Evolutionary conservation across 2,888 invertebrate species (phyloP), one percentile per base, ranked within the genome.

Genomic region (Lacanobia wlatinum): DNA sequence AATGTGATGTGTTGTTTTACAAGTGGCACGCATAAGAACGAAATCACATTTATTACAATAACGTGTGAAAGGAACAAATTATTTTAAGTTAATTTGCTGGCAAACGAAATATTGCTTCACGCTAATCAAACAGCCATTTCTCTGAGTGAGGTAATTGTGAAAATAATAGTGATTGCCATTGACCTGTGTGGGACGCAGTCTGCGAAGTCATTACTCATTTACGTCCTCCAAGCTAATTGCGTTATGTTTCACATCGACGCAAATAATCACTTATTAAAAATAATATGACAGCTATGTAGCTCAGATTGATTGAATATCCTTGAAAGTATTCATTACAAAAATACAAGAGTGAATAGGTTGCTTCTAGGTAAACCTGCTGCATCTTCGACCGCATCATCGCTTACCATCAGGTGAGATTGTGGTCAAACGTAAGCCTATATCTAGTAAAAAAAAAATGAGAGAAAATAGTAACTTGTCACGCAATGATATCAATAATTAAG

Each of bases 51-150:
- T 78, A 72, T 75, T 71, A 71, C 68, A 70, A 64, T 60, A 68
- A 81, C 64, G 67, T 61, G 59, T 76, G 64, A 75, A 82, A 69
- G 66, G 73, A 82, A 72, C 72, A 80, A 78, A 80, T 78, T 72
- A 82, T 76, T 78, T 80, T 40, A 79, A 83, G 75, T 79, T 75
- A 72, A 81, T 80, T 76, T 78, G 63, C 68, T 64, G 64, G 82
- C 66, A 83, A 83, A 82, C 83, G 74, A 80, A 86, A 87, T 83
- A 83, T 84, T 82, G 84, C 82, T 90, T 88, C 88, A 89, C 86
- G 88, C 85, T 87, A 87, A 88, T 90, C 87, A 89, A 90, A 88
- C 81, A 85, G 52, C 77, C 82, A 88, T 90, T 90, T 90, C 88
- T 86, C 86, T 72, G 73, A 82, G 79, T 80, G 80, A 73, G 83